phyloP scores from a whole-genome alignment of 1,140 invertebrate genomes.

The Notospermus geniculatus region DNA sequence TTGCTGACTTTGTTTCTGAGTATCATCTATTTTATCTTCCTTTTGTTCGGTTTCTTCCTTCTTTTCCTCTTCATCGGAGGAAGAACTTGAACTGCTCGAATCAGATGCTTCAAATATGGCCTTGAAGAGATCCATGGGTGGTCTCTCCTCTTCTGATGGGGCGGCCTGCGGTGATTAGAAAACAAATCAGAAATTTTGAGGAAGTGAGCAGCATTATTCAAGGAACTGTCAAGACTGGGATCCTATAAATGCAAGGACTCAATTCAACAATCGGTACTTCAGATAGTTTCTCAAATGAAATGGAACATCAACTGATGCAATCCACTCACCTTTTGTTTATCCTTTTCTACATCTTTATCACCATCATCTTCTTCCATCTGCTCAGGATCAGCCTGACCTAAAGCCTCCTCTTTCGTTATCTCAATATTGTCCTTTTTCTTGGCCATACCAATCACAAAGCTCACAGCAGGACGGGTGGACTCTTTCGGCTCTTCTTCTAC shows the following conservation, averaged over 20 bases:
- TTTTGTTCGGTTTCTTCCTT: slow-evolving; percentile 18
- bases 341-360: neutral
- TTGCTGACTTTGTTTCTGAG: neutral
- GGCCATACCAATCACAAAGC: too few relatives aligned
- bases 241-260: too few relatives aligned
- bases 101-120: slow-evolving; percentile 61
- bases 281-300: too few relatives aligned
- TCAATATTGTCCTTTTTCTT: too few relatives aligned
- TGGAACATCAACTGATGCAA: too few relatives aligned
- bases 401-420: too few relatives aligned
- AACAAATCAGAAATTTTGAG: too few relatives aligned
- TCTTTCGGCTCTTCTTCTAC: neutral
- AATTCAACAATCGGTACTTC: too few relatives aligned
- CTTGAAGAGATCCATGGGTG: slow-evolving; percentile 59
- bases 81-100: slow-evolving; percentile 45
- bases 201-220: too few relatives aligned
- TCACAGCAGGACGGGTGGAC: too few relatives aligned
- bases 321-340: slow-evolving; percentile 15
- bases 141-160: slow-evolving; percentile 33
- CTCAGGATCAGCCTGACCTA: neutral
- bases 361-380: slow-evolving; percentile 6
- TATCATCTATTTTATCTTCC: slow-evolving; percentile 8
- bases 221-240: too few relatives aligned
- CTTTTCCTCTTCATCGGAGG: slow-evolving; percentile 29
- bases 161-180: too few relatives aligned